Conservation (phyloP, 2,888 invertebrate genomes). For the Dicycla oo region DNA sequence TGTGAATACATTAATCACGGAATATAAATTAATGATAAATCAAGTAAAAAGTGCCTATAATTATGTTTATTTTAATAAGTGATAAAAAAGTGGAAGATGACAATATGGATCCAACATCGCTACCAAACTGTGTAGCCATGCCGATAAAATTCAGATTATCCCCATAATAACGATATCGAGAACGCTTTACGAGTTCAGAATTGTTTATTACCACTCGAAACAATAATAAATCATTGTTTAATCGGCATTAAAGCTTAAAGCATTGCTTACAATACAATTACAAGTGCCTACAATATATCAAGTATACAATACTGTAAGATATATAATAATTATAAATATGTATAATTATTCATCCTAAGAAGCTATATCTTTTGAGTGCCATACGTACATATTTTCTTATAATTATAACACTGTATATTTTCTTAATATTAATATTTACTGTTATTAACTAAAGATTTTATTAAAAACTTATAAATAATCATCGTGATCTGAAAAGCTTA, state of each 20-base stretch:
- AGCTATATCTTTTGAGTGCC: constrained; percentile 65
- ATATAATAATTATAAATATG: constrained; percentile 23
- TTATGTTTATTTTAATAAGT: constrained; percentile 4
- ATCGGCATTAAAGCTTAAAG: constrained; percentile 29
- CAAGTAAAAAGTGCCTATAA: background rate
- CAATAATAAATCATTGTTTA: constrained; percentile 1
- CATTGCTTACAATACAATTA: constrained; percentile 45
- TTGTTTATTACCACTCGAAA: background rate
- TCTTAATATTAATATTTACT: constrained; percentile 59
- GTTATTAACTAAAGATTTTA: constrained; percentile 62
- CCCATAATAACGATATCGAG: background rate
- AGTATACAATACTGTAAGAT: constrained; percentile 40
- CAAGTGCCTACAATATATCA: constrained; percentile 37
- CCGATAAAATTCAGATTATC: background rate
- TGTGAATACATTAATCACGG: background rate
- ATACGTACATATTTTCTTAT: constrained; percentile 62
- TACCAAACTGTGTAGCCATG: background rate
- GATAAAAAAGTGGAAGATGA: background rate
- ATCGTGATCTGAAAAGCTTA: constrained; percentile 61
- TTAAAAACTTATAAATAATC: constrained; percentile 50
- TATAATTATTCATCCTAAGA: constrained; percentile 49
- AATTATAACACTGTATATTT: constrained; percentile 53
- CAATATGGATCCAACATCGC: background rate
- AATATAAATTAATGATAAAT: background rate
- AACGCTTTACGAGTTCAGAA: background rate